A percentile compares a stretch with the other conserved stretches of the same genome.
phyloP scores from a whole-genome alignment of 2,113 vertebrate genomes.

The Neogobius melanostomus region DNA sequence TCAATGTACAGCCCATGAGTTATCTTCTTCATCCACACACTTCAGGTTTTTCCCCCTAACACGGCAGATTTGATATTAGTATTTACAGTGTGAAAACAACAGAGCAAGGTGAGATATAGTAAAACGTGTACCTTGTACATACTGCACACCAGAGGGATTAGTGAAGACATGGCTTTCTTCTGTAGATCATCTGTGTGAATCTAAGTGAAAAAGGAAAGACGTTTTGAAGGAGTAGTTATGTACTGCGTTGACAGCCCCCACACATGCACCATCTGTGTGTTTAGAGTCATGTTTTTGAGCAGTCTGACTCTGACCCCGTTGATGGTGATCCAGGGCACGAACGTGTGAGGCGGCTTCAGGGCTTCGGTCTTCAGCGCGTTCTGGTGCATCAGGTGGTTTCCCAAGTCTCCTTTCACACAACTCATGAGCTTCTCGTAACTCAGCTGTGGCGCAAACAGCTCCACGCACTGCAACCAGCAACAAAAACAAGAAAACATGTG shows the following conservation, averaged over 20 bases:
- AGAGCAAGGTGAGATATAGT: too few species aligned
- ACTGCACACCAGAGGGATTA: slow-evolving; percentile 78
- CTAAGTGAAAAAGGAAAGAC: slow-evolving; percentile 30
- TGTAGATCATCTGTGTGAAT: slow-evolving; percentile 72
- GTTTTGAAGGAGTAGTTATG: too few species aligned
- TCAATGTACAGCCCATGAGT: not conserved
- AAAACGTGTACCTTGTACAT: slow-evolving; percentile 69
- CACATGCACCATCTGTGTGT: too few species aligned
- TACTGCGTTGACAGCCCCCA: too few species aligned
- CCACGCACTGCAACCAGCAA: slow-evolving; percentile 78
- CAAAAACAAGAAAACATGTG: not conserved
- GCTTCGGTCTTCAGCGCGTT: slow-evolving; percentile 81
- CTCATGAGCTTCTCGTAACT: slow-evolving; percentile 53
- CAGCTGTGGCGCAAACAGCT: slow-evolving; percentile 57
- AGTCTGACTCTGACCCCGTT: slow-evolving; percentile 79
- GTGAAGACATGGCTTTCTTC: slow-evolving; percentile 60
- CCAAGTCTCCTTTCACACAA: slow-evolving; percentile 79
- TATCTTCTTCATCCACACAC: slow-evolving; percentile 58
- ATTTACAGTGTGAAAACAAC: not conserved
- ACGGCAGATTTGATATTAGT: not conserved
- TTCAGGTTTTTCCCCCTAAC: slow-evolving; percentile 75
- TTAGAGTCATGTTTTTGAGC: too few species aligned
- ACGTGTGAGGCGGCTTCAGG: slow-evolving; percentile 81
- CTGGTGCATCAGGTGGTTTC: slow-evolving; percentile 84
- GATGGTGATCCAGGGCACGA: slow-evolving; percentile 91